Percentiles rank a stretch among this genome's conserved stretches.
phyloP scores from a whole-genome alignment of 2,888 invertebrate genomes.

The Anarsia innoxiella region DNA sequence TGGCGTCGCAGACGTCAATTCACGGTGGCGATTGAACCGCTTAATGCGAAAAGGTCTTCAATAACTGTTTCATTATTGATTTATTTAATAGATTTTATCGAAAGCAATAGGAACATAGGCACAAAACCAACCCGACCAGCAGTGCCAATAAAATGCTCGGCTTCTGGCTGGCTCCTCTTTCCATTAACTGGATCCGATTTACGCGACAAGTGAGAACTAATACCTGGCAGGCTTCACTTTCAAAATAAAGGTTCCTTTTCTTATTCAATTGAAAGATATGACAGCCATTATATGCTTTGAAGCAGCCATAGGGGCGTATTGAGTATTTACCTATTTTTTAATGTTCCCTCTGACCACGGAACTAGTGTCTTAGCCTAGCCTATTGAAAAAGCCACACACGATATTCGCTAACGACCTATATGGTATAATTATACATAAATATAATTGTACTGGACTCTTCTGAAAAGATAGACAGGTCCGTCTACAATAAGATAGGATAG shows the following conservation, averaged over 20 bases:
- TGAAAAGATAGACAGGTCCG: too few species aligned
- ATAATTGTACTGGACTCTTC: too few species aligned
- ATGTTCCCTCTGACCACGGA: too few species aligned
- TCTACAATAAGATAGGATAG: too few species aligned
- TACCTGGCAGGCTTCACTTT: too few species aligned
- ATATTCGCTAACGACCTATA: too few species aligned
- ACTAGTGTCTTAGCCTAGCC: too few species aligned
- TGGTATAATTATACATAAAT: too few species aligned
- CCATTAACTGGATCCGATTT: too few species aligned
- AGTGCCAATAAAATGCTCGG: background rate
- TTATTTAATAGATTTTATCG: background rate
- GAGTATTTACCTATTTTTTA: conserved; percentile 22
- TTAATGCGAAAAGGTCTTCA: background rate
- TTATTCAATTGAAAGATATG: conserved; percentile 1
- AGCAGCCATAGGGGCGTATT: conserved; percentile 16
- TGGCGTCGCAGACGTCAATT: background rate
- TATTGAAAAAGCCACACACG: too few species aligned
- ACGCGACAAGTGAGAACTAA: too few species aligned
- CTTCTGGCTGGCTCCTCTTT: conserved; percentile 3
- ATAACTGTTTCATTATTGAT: background rate
- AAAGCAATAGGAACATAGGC: background rate
- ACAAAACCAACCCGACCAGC: background rate
- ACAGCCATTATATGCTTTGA: conserved; percentile 5
- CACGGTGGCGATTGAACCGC: background rate
- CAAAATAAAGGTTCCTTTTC: background rate